These are phyloP conservation scores for Phymastichus coffea DNA, from an alignment of 1,140 invertebrate species.

Conservation along the genomic window DNA sequence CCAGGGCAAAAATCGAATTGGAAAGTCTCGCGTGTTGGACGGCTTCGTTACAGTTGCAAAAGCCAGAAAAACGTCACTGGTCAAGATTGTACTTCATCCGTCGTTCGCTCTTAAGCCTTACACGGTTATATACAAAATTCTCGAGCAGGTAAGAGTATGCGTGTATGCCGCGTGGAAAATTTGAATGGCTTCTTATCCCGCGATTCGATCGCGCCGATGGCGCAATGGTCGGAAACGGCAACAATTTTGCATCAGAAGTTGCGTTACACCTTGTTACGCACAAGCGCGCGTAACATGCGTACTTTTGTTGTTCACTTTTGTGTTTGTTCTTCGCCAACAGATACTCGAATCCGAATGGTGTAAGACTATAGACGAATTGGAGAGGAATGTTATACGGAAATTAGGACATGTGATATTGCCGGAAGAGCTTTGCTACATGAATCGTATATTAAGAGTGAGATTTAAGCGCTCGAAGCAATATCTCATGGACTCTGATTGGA, in stretches of 20 bases:
- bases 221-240: too few species aligned
- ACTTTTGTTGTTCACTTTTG: constrained; percentile 30
- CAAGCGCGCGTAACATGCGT: too few species aligned
- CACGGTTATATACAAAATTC: constrained; percentile 30
- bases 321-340: too few species aligned
- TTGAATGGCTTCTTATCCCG: too few species aligned
- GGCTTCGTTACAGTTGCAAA: constrained; percentile 50
- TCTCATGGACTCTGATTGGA: constrained; percentile 34
- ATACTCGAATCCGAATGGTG: constrained; percentile 31
- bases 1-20: constrained; percentile 52
- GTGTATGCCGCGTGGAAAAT: too few species aligned
- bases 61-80: constrained; percentile 44
- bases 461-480: constrained; percentile 51
- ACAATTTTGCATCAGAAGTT: too few species aligned
- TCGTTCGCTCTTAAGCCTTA: constrained; percentile 31
- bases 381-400: constrained; percentile 42
- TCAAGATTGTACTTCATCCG: constrained; percentile 38
- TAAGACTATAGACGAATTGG: constrained; percentile 40
- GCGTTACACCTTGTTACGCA: too few species aligned
- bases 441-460: constrained; percentile 53
- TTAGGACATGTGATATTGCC: constrained; percentile 33
- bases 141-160: constrained; percentile 39
- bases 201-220: too few species aligned
- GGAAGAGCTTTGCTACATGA: constrained; percentile 51
- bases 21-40: constrained; percentile 60